These are phyloP conservation scores for Hyphantria cunea DNA, from an alignment of 1,140 invertebrate genomes.

Conservation along the genomic window DNA sequence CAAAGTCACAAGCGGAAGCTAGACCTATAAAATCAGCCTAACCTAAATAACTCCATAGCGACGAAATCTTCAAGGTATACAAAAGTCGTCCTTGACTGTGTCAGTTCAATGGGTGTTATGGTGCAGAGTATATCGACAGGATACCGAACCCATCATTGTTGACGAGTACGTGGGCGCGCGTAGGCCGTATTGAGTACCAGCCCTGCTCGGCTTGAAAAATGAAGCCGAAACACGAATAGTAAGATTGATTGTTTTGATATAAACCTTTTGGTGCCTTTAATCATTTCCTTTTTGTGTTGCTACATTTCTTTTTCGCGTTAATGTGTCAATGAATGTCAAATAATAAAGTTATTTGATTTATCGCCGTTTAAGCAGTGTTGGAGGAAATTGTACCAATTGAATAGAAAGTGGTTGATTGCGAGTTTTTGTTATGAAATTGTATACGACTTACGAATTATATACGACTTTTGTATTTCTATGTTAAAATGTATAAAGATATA, in stretches of 20 bases:
- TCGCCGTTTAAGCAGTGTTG: background rate
- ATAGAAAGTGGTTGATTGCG: too few relatives aligned
- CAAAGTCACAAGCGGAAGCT: too few relatives aligned
- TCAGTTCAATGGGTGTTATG: constrained; percentile 53
- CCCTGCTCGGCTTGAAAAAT: constrained; percentile 18
- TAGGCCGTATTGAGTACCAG: constrained; percentile 6
- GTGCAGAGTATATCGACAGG: constrained; percentile 44
- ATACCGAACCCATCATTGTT: constrained; percentile 61
- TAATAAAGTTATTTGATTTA: constrained; percentile 4
- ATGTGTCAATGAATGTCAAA: constrained; percentile 8
- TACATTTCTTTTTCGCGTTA: constrained; percentile 10
- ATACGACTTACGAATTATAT: too few relatives aligned
- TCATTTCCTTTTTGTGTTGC: constrained; percentile 12
- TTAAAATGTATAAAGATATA: too few relatives aligned
- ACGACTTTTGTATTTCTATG: too few relatives aligned
- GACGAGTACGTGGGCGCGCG: constrained; percentile 27
- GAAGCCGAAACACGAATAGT: constrained; percentile 25
- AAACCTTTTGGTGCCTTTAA: constrained; percentile 15
- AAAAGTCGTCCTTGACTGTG: constrained; percentile 41
- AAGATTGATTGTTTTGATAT: constrained; percentile 26
- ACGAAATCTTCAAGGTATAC: constrained; percentile 22
- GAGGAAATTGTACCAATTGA: too few relatives aligned
- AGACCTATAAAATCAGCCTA: constrained; percentile 8
- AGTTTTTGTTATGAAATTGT: too few relatives aligned
- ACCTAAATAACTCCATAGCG: constrained; percentile 19